Percentiles rank a stretch among this genome's conserved stretches.
Conservation (phyloP, 2,113 vertebrate species). For the Grammomys surdaster region DNA sequence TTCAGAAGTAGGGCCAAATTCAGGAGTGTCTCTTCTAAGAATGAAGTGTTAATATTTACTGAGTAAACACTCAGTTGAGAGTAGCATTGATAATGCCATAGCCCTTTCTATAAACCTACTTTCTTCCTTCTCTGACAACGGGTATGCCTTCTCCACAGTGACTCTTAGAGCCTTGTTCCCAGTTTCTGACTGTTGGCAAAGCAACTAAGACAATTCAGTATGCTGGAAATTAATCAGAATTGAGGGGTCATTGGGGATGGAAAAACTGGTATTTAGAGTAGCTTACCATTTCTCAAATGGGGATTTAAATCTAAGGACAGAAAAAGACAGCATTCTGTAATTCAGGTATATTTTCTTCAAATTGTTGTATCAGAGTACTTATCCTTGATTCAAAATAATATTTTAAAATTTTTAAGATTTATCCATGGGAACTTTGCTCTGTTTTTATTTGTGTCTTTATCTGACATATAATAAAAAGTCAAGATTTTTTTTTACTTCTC, state of each 20-base stretch:
- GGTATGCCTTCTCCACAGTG: neutral
- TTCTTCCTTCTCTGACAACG: conserved; percentile 9
- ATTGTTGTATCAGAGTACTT: neutral
- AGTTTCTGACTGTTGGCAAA: conserved; percentile 2
- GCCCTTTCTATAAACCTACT: neutral
- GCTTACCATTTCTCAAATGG: neutral
- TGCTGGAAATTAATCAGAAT: conserved; percentile 21
- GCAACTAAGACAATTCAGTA: neutral
- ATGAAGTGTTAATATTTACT: neutral
- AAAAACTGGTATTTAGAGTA: neutral
- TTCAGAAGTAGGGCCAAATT: conserved; percentile 45
- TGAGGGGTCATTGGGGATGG: neutral
- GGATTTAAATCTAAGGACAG: neutral
- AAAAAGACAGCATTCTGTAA: neutral
- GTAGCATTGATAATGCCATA: neutral
- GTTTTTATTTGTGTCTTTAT: neutral
- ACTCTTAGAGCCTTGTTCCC: neutral
- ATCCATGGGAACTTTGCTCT: neutral
- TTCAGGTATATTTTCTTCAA: neutral
- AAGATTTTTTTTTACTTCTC: neutral
- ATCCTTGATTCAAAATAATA: neutral
- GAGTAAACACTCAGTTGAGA: neutral
- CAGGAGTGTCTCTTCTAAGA: neutral
- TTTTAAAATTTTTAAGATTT: neutral
- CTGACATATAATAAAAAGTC: neutral